Percentiles rank a stretch among this genome's conserved stretches.
These are phyloP conservation scores for Hyles vespertilio DNA, from an alignment of 1,140 invertebrate genomes.

Conservation along the genomic window DNA sequence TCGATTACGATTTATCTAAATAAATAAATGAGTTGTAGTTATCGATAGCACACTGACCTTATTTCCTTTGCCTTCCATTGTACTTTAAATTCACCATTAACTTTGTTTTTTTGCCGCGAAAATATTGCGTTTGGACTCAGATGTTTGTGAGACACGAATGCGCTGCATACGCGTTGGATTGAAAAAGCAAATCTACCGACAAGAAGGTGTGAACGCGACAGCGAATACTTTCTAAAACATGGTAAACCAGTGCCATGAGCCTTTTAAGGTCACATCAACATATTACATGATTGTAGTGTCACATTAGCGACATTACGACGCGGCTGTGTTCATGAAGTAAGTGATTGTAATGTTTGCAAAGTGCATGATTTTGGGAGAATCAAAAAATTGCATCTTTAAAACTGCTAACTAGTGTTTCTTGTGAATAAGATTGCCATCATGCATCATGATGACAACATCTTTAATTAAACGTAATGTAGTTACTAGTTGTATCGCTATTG, in stretches of 20 bases:
- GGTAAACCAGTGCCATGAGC: conserved; percentile 26
- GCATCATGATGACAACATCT: too few species aligned
- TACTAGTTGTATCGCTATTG: too few species aligned
- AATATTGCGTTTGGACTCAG: conserved; percentile 22
- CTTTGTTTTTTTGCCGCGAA: conserved; percentile 14
- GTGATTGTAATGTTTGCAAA: too few species aligned
- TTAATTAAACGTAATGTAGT: too few species aligned
- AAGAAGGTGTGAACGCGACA: conserved; percentile 31
- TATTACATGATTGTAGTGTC: conserved; percentile 6
- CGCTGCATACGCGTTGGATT: conserved; percentile 19
- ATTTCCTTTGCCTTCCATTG: conserved; percentile 10
- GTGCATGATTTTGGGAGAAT: too few species aligned
- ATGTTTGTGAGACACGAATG: conserved; percentile 10
- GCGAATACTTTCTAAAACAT: conserved; percentile 57
- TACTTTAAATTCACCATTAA: conserved; percentile 3
- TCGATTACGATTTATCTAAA: conserved; percentile 11
- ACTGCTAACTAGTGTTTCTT: too few species aligned
- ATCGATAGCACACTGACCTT: conserved; percentile 1
- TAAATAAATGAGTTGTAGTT: conserved; percentile 7
- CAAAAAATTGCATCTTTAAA: too few species aligned
- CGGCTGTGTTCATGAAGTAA: too few species aligned
- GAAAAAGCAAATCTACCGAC: conserved; percentile 19
- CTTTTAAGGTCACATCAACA: conserved; percentile 64
- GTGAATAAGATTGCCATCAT: too few species aligned
- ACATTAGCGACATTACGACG: too few species aligned